Evolutionary conservation across 2,888 invertebrate species (phyloP).

Genomic region (Drosophila cognata): DNA sequence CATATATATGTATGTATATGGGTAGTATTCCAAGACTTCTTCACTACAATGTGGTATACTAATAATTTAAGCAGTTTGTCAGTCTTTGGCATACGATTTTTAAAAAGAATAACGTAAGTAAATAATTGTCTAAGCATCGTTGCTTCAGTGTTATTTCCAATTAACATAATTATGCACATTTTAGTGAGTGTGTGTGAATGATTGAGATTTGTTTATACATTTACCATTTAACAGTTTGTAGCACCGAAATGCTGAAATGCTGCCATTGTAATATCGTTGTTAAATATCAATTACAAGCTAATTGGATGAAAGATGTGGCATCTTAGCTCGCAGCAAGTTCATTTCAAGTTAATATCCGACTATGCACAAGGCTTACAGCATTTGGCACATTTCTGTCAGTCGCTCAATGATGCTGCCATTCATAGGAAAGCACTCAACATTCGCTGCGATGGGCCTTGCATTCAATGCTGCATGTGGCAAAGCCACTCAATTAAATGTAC

Average conservation of each 20-base stretch:
- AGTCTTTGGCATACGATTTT: background rate
- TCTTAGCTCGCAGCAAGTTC: background rate
- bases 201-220: background rate
- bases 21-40: background rate
- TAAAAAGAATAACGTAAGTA: background rate
- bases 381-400: background rate
- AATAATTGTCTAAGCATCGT: background rate
- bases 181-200: background rate
- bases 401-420: slow-evolving; percentile 8
- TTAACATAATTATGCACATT: background rate
- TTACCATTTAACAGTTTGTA: background rate
- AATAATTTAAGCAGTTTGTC: background rate
- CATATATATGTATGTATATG: background rate
- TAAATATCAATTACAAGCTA: background rate
- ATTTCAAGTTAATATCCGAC: background rate
- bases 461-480: slow-evolving; percentile 35
- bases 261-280: background rate
- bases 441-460: slow-evolving; percentile 33
- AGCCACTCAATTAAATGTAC: slow-evolving; percentile 69
- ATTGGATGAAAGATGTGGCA: background rate
- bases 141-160: background rate
- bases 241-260: background rate
- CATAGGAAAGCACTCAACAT: slow-evolving; percentile 49
- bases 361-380: background rate
- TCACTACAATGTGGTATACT: background rate